A percentile compares a stretch with the other conserved stretches of the same genome.
Evolutionary conservation across 2,113 vertebrate genomes (phyloP).

Genomic region (Leptobrachium ailaonicum): DNA sequence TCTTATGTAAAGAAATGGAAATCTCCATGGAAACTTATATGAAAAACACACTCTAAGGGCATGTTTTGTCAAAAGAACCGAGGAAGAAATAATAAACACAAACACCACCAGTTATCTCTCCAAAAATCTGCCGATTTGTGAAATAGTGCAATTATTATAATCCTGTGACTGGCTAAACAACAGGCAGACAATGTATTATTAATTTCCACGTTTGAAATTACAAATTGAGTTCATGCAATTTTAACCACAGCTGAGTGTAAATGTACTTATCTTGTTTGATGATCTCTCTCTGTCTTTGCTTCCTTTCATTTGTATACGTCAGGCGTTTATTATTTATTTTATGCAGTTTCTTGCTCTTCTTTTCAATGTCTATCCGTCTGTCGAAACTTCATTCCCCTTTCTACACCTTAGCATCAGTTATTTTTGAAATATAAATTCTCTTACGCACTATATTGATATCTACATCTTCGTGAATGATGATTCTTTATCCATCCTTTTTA

Average conservation of each 20-base stretch:
- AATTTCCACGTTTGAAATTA: constrained; percentile 30
- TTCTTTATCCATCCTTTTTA: no score
- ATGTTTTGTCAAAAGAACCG: constrained; percentile 40
- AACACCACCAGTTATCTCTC: not conserved
- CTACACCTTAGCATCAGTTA: no score
- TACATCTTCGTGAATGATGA: no score
- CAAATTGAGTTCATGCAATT: constrained; percentile 43
- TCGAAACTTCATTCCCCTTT: no score
- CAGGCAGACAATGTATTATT: constrained; percentile 41
- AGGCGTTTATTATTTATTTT: no score
- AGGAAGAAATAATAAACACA: constrained; percentile 41
- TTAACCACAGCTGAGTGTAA: constrained; percentile 7
- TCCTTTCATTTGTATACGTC: no score
- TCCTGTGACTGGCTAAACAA: constrained; percentile 22
- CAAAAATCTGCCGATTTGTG: constrained; percentile 38
- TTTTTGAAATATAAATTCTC: no score
- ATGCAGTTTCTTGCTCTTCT: no score
- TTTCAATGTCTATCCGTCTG: no score
- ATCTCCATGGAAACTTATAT: constrained; percentile 46
- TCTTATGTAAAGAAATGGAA: constrained; percentile 45
- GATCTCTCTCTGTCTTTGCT: not conserved
- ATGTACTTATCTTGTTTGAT: not conserved
- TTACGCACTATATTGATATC: no score
- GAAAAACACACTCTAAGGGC: constrained; percentile 46
- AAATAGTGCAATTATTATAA: constrained; percentile 40